Evolutionary conservation across 1,140 invertebrate genomes (phyloP).

Genomic region (Myzus persicae): DNA sequence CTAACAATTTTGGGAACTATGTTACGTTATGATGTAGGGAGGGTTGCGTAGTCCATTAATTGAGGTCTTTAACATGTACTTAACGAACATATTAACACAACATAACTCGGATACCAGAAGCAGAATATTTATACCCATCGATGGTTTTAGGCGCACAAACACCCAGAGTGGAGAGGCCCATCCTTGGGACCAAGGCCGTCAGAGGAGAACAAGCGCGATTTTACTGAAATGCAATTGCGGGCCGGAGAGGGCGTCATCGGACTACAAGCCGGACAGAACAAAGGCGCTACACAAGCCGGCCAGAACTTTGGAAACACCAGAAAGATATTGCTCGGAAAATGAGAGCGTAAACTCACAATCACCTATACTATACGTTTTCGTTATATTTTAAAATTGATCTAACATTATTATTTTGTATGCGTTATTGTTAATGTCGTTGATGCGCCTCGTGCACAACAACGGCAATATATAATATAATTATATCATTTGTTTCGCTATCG

Average conservation of each 20-base stretch:
- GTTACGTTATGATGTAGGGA: no score
- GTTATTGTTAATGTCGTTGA: not conserved
- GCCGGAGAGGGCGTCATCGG: constrained; percentile 91
- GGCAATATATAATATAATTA: not conserved
- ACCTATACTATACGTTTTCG: not conserved
- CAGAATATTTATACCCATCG: not conserved
- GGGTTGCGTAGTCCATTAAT: not conserved
- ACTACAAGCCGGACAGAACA: constrained; percentile 95
- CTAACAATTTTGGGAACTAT: not conserved
- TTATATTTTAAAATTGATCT: not conserved
- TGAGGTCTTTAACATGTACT: not conserved
- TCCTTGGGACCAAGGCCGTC: constrained; percentile 87
- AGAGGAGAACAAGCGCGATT: constrained; percentile 91
- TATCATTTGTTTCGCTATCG: not conserved
- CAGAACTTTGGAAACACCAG: constrained; percentile 91
- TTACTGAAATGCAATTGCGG: constrained; percentile 88
- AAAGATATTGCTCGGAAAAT: constrained; percentile 88
- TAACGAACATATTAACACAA: not conserved
- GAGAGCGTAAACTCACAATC: not conserved
- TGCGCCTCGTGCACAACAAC: not conserved
- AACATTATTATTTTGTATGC: constrained; percentile 13
- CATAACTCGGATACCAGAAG: not conserved
- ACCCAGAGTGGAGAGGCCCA: constrained; percentile 88
- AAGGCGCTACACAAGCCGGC: constrained; percentile 91
- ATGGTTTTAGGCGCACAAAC: constrained; percentile 78